Base-by-base conservation (phyloP, 2,888 invertebrate genomes). In the Trachelus tabidus region DNA sequence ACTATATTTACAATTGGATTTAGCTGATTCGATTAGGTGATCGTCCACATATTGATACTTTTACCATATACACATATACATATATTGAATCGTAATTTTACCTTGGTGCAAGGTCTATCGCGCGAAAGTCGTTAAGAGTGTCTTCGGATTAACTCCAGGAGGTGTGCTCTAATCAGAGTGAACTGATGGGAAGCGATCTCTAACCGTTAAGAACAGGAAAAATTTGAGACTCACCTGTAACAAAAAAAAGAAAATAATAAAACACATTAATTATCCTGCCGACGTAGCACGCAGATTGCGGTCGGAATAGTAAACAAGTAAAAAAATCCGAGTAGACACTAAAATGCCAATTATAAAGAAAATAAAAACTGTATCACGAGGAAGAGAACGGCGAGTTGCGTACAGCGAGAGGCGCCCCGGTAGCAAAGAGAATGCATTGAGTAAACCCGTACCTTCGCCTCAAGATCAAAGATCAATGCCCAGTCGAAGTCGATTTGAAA, bases 401-500 rank as follows among this genome's bases (percentile, higher is more conserved):
- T 71, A 33, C 23, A 31, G 71, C 23, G 34, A 71, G 71, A 71
- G 31, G 71, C 56, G 56, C 56, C 23, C 56, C 56, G 56, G 56
- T 56, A 56, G 31, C 71, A 71, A 71, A 71, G 71, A 71, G 71
- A 71, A 71, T 71, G 83, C 79, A 77, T 82, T 82, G 83, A 85
- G 85, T 80, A 82, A 84, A 82, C 81, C 23, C 56, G 82, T 81
- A 77, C 79, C 79, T 83, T 83, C 80, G 81, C 76, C 77, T 83
- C 80, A 81, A 85, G 84, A 87, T 86, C 83, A 84, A 87, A 85
- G 84, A 87, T 87, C 84, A 83, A 83, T 87, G 84, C 81, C 82
- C 83, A 85, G 79, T 82, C 83, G 81, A 34, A 83, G 83, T 84
- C 83, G 83, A 85, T 84, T 83, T 84, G 84, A 85, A 84, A 85